Evolutionary conservation across 1,140 invertebrate species (phyloP).

Genomic region (Papilio aristodemus): DNA sequence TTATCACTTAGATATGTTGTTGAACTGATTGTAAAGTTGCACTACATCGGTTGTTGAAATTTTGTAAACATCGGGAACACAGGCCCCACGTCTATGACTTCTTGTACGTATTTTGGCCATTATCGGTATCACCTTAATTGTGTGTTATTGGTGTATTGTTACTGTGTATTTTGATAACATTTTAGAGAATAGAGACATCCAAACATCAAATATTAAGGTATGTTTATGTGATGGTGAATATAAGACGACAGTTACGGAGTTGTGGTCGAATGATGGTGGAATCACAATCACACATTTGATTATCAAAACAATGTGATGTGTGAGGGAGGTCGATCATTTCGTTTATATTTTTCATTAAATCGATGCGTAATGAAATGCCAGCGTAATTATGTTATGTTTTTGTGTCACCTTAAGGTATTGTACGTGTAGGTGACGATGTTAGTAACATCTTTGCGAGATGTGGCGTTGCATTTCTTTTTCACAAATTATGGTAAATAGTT

Average conservation of each 20-base stretch:
- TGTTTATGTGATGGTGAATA: slow-evolving; percentile 58
- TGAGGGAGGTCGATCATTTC: neutral
- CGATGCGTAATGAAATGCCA: neutral
- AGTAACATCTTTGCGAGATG: slow-evolving; percentile 22
- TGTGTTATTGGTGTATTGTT: slow-evolving; percentile 31
- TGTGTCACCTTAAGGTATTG: slow-evolving; percentile 25
- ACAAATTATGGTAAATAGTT: neutral
- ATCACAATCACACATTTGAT: slow-evolving; percentile 20
- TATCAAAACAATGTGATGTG: slow-evolving; percentile 40
- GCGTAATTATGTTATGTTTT: slow-evolving; percentile 35
- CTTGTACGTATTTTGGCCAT: slow-evolving; percentile 75
- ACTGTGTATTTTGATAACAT: slow-evolving; percentile 24
- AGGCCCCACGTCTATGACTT: slow-evolving; percentile 78
- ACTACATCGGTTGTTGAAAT: slow-evolving; percentile 59
- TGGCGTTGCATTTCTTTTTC: slow-evolving; percentile 25
- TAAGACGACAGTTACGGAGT: slow-evolving; percentile 18
- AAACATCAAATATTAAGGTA: slow-evolving; percentile 58
- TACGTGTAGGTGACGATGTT: slow-evolving; percentile 22
- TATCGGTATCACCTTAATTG: slow-evolving; percentile 51
- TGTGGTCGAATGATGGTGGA: slow-evolving; percentile 26
- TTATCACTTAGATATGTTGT: slow-evolving; percentile 64
- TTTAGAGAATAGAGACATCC: slow-evolving; percentile 31
- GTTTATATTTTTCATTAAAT: neutral
- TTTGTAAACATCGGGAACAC: slow-evolving; percentile 76
- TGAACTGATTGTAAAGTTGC: slow-evolving; percentile 65